These are phyloP conservation scores for Spermophilus dauricus DNA, from an alignment of 2,113 vertebrate genomes.

Conservation along the genomic window DNA sequence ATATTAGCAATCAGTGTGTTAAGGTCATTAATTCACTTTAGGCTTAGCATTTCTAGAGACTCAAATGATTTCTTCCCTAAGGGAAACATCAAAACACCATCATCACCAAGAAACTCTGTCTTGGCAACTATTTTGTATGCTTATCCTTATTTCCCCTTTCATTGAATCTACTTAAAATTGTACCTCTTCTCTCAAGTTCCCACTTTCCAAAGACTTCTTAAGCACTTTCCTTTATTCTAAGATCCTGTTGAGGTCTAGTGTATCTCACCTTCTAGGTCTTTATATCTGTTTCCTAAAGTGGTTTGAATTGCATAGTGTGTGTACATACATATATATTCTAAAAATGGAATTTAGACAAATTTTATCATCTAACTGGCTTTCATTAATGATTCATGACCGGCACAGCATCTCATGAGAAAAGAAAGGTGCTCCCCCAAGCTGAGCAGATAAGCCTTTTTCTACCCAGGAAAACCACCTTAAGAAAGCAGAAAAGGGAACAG, in stretches of 20 bases:
- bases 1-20: no score
- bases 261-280: neutral
- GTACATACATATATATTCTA: neutral
- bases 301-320: neutral
- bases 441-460: neutral
- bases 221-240: neutral
- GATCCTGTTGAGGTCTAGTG: neutral
- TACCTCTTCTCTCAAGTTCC: neutral
- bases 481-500: neutral
- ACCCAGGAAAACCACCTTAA: no score
- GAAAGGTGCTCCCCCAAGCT: neutral
- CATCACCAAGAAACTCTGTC: neutral
- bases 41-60: neutral
- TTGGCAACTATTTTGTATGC: neutral
- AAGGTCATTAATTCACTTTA: no score
- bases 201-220: neutral
- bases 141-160: neutral
- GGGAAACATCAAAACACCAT: neutral
- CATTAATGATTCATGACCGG: neutral
- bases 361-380: neutral
- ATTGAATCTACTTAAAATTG: neutral
- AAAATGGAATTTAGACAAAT: neutral
- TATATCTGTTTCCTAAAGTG: neutral
- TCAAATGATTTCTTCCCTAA: neutral
- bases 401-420: neutral